These are phyloP conservation scores for Herpailurus yagouaroundi DNA, from an alignment of 2,113 vertebrate species.

Conservation along the genomic window DNA sequence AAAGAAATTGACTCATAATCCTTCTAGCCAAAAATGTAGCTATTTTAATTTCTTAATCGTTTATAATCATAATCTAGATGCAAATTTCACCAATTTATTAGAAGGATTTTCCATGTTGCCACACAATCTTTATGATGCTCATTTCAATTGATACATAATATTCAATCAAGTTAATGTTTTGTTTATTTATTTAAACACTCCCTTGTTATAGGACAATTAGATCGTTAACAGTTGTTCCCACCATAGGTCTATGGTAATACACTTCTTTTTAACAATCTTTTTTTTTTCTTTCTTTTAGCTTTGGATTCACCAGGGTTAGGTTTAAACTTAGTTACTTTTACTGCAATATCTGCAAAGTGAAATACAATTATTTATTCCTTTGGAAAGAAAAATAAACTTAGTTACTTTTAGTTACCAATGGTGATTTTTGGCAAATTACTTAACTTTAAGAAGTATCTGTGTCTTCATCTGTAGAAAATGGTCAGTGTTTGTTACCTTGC, in stretches of 20 bases:
- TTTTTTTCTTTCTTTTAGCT: background rate
- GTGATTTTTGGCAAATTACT: background rate
- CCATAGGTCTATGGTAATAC: background rate
- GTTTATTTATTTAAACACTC: background rate
- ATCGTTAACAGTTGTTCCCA: background rate
- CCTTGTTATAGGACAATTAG: background rate
- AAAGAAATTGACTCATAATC: background rate
- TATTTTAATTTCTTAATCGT: slow-evolving; percentile 12
- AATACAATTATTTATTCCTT: too few species aligned
- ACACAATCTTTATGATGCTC: background rate
- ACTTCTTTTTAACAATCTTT: background rate
- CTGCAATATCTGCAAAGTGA: too few species aligned
- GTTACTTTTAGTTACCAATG: background rate
- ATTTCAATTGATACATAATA: background rate
- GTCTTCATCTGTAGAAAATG: background rate
- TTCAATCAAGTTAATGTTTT: background rate
- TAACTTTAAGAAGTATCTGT: background rate
- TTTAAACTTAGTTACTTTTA: background rate
- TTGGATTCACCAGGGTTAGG: background rate
- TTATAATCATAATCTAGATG: background rate
- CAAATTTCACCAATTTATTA: background rate
- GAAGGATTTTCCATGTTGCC: background rate
- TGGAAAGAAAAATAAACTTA: background rate
- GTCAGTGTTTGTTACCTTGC: background rate
- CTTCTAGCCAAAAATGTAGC: background rate